Evolutionary conservation across 2,888 invertebrate species (phyloP).

Genomic region (Athalia cordata): DNA sequence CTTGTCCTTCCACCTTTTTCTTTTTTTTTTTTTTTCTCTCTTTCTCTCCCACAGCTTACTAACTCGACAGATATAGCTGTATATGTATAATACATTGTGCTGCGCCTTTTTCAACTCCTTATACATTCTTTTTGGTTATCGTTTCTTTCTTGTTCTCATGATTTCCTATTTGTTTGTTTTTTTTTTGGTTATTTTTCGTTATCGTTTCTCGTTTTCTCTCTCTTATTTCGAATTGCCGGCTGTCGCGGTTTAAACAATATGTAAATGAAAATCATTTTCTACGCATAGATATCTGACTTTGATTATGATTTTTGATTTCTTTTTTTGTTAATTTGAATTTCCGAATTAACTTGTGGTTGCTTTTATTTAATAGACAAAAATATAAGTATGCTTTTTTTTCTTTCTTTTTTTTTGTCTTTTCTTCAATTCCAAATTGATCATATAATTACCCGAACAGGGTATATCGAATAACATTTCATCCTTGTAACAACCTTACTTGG

Average conservation of each 20-base stretch:
- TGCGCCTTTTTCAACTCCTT: conserved; percentile 1
- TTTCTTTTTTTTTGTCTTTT: too few species aligned
- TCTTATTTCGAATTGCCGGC: too few species aligned
- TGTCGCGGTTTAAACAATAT: too few species aligned
- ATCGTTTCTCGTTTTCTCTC: background rate
- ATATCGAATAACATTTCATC: background rate
- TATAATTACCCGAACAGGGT: too few species aligned
- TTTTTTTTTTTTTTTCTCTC: conserved; percentile 10
- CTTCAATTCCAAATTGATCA: too few species aligned
- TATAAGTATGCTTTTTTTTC: too few species aligned
- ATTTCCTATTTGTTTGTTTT: too few species aligned
- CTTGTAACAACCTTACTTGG: background rate
- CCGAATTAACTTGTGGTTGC: too few species aligned
- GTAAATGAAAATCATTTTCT: background rate
- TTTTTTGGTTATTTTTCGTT: background rate
- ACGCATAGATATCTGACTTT: too few species aligned
- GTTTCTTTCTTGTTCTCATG: background rate
- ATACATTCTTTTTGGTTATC: conserved; percentile 7
- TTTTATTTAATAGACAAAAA: too few species aligned
- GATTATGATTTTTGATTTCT: too few species aligned
- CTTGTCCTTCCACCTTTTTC: background rate
- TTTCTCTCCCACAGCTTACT: conserved; percentile 1
- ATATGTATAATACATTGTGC: background rate
- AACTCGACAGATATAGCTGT: background rate
- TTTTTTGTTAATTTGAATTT: too few species aligned